These are phyloP conservation scores for Dysdera silvatica DNA, from an alignment of 1,140 invertebrate genomes.

Conservation along the genomic window DNA sequence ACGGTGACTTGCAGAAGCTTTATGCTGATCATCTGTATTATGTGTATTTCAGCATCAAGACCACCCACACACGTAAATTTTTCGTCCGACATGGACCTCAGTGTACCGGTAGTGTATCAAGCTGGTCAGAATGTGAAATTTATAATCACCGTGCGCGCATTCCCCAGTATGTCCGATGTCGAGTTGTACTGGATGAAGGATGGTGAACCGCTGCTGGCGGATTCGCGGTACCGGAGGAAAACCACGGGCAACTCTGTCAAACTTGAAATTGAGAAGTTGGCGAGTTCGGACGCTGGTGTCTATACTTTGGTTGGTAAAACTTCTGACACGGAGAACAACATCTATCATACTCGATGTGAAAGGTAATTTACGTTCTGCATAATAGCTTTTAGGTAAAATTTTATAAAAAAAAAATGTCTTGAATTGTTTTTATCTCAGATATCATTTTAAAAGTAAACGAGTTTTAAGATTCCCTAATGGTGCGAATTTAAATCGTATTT, in stretches of 20 bases:
- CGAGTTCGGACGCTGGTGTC: constrained; percentile 14
- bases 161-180: constrained; percentile 17
- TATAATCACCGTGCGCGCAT: constrained; percentile 23
- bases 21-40: background rate
- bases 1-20: no score
- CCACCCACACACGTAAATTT: constrained; percentile 28
- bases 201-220: background rate
- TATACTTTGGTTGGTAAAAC: constrained; percentile 22
- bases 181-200: constrained; percentile 31
- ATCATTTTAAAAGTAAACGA: no score
- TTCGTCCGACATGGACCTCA: constrained; percentile 26
- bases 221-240: constrained; percentile 5
- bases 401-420: no score
- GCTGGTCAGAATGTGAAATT: constrained; percentile 25
- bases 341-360: constrained; percentile 21
- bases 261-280: constrained; percentile 5
- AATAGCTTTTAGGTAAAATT: no score
- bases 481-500: no score
- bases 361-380: constrained; percentile 4
- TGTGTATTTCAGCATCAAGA: constrained; percentile 14
- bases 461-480: no score
- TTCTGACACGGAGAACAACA: constrained; percentile 12
- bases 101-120: constrained; percentile 3
- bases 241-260: background rate
- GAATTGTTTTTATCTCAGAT: no score